Percentiles rank a stretch among this genome's conserved stretches.
phyloP scores from a whole-genome alignment of 2,113 vertebrate species.

The Copsychus sechellarum region DNA sequence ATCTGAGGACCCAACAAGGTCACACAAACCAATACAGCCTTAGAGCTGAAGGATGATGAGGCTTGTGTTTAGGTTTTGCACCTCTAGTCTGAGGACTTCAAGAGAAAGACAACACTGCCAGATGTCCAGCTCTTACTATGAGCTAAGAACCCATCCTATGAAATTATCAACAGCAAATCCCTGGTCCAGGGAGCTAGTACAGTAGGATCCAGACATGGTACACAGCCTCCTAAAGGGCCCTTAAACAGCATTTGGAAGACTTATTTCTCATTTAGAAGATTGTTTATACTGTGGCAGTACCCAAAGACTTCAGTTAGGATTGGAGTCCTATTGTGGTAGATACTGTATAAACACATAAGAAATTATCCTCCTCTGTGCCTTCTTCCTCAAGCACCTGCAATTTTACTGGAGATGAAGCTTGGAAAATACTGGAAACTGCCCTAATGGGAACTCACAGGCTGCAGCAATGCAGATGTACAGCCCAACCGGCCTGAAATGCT shows the following conservation, averaged over 20 bases:
- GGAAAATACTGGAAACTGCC: neutral
- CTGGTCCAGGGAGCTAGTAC: neutral
- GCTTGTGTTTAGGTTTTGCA: neutral
- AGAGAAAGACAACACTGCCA: neutral
- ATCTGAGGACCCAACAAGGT: neutral
- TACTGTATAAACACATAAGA: neutral
- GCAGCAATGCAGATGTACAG: slow-evolving; percentile 9
- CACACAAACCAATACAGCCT: neutral
- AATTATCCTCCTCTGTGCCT: neutral
- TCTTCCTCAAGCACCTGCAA: neutral
- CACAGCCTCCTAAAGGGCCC: neutral
- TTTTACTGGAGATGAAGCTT: neutral
- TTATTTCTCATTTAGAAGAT: neutral
- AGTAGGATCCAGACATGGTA: neutral
- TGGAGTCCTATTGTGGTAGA: neutral
- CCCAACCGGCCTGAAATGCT: neutral
- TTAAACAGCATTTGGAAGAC: neutral
- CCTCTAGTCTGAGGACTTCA: neutral
- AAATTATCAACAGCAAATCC: neutral
- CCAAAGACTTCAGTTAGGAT: neutral
- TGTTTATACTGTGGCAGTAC: neutral
- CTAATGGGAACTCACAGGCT: neutral
- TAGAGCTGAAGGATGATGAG: neutral
- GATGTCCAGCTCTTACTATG: neutral
- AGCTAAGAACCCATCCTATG: neutral